Evolutionary conservation across 2,888 invertebrate species (phyloP), one percentile per base, ranked within the genome.

Genomic region (Tortricodes alternella): DNA sequence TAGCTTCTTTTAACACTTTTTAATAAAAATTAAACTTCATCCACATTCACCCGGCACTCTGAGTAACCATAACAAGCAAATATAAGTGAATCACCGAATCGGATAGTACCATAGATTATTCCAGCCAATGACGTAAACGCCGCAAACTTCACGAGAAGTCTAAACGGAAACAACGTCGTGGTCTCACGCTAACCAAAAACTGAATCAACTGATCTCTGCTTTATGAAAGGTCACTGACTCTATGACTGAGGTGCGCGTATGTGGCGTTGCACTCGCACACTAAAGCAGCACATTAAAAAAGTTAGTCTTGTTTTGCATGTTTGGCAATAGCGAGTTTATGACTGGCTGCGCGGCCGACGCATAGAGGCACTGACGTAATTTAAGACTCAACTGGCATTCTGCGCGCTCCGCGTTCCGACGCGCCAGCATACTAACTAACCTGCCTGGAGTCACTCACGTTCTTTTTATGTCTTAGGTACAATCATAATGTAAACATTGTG

Each of bases 71-170:
- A 72, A 70, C 64, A 74, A 65, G 73, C 66, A 74, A 73, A 76
- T 77, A 62, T 1, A 3, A 72, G 70, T 88, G 88, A 89, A 74
- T 88, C 87, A 87, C 76, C 60, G 59, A 65, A 65, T 37, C 62
- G 67, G 68, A 74, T 61, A 76, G 79, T 85, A 78, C 87, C 87
- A 85, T 79, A 77, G 76, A 75, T 79, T 75, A 71, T 56, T 64
- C 66, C 67, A 69, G 62, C 63, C 68, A 74, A 79, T 89, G 87
- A 89, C 89, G 89, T 80, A 82, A 86, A 83, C 81, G 70, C 65
- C 66, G 61, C 66, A 71, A 73, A 56, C 44, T 56, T 50, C 49
- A 44, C 38, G 37, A 18, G 49, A 53, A 19, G 34, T 15, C 39
- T 49, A 18, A 43, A 49, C 27, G 37, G 34, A 24, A 24, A 24